Base-by-base conservation (phyloP, 2,797 vertebrate genomes). In the Hydrocynus forskahlii region DNA sequence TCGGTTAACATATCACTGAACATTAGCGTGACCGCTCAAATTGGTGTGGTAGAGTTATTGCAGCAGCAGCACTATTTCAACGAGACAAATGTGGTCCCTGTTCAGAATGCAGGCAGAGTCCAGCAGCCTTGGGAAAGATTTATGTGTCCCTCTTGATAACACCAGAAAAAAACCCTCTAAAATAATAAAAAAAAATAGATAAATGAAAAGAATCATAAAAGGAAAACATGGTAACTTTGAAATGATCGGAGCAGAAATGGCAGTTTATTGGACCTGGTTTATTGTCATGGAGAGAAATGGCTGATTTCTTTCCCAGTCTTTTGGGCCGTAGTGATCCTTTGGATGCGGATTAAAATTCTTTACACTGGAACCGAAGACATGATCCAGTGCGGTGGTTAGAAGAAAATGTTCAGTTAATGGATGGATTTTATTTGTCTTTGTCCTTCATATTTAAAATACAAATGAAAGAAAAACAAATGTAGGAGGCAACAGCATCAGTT, bases 291-390 rank as follows among this genome's bases (percentile, higher is more conserved):
- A 55, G 38, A 43, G 3, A 54, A 62, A 70, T 5, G 5, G 7
- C 23, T 50, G 71, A 79, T 81, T 60, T 59, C 57, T 78, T 81
- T 80, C 80, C 69, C 69, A 80, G 52, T 21, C 21, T 10, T 79
- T 75, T 74, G 16, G 63, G 23, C 62, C 45, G 43, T 8, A 43
- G 45, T 1, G 2, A 6, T 21, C 48, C 63, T 71, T 54, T 76
- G 67, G 66, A 71, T 25, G 29, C 1, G 35, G 21, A 2, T 17
- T 25, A 23, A 16, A 17, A 55, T 75, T n/a, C 48, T 13, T 52
- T 1, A 23, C 4, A 43, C n/a, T 35, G 21, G 52, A 76, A 29
- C 55, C 40, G 35, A 13, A 60, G 52, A 40, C 16, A 55, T 14
- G 45, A 23, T 5, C n/a, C 19, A 66, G 14, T 19, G 19, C 25